Percentiles rank a stretch among this genome's conserved stretches.
These are phyloP conservation scores for Pelodytes ibericus DNA, from an alignment of 2,797 vertebrate species.

Conservation along the genomic window DNA sequence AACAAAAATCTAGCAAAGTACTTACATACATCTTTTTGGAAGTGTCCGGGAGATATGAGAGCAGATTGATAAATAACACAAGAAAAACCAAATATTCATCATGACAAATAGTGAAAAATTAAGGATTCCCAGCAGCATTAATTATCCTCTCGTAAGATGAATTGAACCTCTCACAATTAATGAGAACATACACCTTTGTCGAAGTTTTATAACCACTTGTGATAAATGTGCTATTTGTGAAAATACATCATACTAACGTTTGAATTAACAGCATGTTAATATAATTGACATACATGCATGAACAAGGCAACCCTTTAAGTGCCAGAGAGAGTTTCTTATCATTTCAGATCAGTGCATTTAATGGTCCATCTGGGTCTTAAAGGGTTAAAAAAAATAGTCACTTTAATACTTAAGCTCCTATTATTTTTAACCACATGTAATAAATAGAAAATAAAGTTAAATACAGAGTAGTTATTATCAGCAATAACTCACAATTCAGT, in stretches of 20 bases:
- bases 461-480: no score
- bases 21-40: conserved; percentile 83
- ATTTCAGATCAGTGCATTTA: background rate
- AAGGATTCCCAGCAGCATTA: conserved; percentile 83
- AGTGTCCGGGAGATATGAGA: conserved; percentile 64
- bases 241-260: conserved; percentile 88
- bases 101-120: conserved; percentile 91
- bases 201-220: conserved; percentile 84
- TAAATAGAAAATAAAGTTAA: no score
- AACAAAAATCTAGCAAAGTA: conserved; percentile 61
- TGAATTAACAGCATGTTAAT: conserved; percentile 80
- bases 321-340: background rate
- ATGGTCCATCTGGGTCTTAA: background rate
- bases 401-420: no score
- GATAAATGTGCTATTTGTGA: conserved; percentile 88
- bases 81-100: conserved; percentile 79
- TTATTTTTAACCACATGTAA: no score
- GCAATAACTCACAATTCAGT: no score
- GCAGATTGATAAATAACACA: conserved; percentile 74
- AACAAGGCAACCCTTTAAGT: conserved; percentile 79
- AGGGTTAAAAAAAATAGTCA: conserved; percentile 72
- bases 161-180: conserved; percentile 87
- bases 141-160: conserved; percentile 87
- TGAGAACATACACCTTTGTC: conserved; percentile 88
- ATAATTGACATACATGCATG: conserved; percentile 84